Evolutionary conservation across 2,113 vertebrate species (phyloP).

Genomic region (Merops nubicus): DNA sequence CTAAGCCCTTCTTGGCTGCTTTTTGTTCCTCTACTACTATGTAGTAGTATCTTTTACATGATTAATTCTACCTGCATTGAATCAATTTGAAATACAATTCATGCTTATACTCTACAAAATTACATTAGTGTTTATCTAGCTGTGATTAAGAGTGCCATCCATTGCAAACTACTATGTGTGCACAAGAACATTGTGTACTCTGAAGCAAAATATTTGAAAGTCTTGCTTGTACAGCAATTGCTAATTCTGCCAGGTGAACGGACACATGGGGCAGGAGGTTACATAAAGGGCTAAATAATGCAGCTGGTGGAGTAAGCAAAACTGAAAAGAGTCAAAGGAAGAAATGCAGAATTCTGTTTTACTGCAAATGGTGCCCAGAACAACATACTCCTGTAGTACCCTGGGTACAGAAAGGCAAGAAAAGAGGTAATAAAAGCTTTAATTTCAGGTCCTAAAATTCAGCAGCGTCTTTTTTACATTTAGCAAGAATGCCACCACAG

Average conservation of each 20-base stretch:
- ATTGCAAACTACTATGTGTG: background rate
- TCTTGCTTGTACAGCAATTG: background rate
- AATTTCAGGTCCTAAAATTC: background rate
- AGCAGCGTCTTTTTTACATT: background rate
- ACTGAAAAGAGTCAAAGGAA: background rate
- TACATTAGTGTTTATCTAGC: background rate
- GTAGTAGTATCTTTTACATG: background rate
- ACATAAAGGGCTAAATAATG: background rate
- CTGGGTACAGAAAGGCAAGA: background rate
- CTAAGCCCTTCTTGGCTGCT: background rate
- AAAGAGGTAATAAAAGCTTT: background rate
- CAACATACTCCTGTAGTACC: background rate
- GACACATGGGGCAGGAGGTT: background rate
- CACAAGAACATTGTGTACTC: rapidly evolving
- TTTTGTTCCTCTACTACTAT: background rate
- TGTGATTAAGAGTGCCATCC: background rate
- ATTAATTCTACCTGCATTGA: background rate
- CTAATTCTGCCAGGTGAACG: background rate
- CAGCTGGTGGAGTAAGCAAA: background rate
- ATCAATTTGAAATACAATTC: background rate
- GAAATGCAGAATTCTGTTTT: background rate
- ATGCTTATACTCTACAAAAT: background rate
- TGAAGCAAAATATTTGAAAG: background rate
- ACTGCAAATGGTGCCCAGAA: background rate
- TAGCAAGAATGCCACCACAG: background rate